Conservation (phyloP, 2,888 invertebrate genomes). For the Amblyjoppa proteus region DNA sequence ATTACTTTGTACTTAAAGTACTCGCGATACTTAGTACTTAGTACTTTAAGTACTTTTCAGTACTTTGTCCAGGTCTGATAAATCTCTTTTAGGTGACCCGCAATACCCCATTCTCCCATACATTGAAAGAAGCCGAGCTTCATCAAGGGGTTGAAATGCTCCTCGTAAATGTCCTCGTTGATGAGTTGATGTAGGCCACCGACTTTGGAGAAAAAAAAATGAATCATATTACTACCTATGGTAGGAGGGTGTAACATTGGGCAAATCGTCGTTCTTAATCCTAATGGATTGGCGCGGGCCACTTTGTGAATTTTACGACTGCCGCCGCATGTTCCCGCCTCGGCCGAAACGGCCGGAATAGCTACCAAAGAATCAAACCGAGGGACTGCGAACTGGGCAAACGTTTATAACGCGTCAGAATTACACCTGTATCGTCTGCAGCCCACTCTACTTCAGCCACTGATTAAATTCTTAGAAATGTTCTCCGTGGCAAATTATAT, state of each 20-base stretch:
- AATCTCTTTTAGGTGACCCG: background rate
- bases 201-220: constrained; percentile 37
- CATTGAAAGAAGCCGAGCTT: constrained; percentile 27
- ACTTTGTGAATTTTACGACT: constrained; percentile 48
- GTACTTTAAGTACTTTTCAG: no score
- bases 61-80: background rate
- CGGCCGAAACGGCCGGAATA: background rate
- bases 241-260: constrained; percentile 45
- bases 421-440: constrained; percentile 33
- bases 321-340: constrained; percentile 21
- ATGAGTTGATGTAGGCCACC: constrained; percentile 8
- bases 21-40: no score
- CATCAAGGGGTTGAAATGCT: constrained; percentile 24
- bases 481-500: constrained; percentile 24
- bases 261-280: constrained; percentile 41
- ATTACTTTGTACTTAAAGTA: no score
- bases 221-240: background rate
- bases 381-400: constrained; percentile 1
- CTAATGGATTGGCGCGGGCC: constrained; percentile 51
- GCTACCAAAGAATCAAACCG: constrained; percentile 8
- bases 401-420: background rate
- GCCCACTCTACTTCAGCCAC: background rate
- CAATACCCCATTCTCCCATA: background rate
- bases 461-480: constrained; percentile 21
- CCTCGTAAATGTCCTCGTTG: constrained; percentile 32